Percentiles rank a stretch among this genome's conserved stretches.
Evolutionary conservation across 2,888 invertebrate genomes (phyloP).

Genomic region (Agrochola lota): DNA sequence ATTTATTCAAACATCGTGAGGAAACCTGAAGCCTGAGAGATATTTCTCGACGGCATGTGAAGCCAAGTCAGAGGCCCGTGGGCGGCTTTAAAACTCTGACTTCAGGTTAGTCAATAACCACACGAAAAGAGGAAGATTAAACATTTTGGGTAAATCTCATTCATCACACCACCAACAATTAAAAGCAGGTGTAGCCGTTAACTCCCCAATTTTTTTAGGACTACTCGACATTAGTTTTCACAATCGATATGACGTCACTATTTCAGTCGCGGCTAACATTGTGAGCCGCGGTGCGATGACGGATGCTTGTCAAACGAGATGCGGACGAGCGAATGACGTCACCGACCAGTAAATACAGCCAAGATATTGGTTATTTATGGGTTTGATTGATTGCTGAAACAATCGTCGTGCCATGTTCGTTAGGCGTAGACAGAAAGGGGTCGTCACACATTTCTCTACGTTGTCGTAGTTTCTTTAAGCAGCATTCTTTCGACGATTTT

Average conservation of each 20-base stretch:
- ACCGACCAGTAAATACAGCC: conserved; percentile 60
- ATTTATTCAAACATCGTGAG: background rate
- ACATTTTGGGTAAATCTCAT: background rate
- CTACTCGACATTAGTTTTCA: conserved; percentile 51
- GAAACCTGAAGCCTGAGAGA: too few relatives aligned
- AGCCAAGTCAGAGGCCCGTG: too few relatives aligned
- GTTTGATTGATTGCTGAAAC: conserved; percentile 66
- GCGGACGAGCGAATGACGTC: conserved; percentile 55
- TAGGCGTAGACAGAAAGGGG: conserved; percentile 42
- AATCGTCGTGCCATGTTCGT: conserved; percentile 47
- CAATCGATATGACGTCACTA: conserved; percentile 57
- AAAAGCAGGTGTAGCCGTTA: conserved; percentile 23
- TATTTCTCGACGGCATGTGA: too few relatives aligned
- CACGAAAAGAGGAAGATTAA: too few relatives aligned
- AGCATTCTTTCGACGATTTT: conserved; percentile 1
- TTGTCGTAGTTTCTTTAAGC: background rate
- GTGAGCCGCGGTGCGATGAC: conserved; percentile 54
- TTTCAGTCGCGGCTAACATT: conserved; percentile 49
- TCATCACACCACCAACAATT: background rate
- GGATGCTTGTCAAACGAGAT: conserved; percentile 61
- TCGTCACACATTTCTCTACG: conserved; percentile 44
- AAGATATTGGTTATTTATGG: conserved; percentile 68
- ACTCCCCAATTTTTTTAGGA: conserved; percentile 42
- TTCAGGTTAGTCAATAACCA: too few relatives aligned
- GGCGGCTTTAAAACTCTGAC: too few relatives aligned